These are phyloP conservation scores for Lacanobia oleracea DNA, from an alignment of 2,888 invertebrate genomes.

Conservation along the genomic window DNA sequence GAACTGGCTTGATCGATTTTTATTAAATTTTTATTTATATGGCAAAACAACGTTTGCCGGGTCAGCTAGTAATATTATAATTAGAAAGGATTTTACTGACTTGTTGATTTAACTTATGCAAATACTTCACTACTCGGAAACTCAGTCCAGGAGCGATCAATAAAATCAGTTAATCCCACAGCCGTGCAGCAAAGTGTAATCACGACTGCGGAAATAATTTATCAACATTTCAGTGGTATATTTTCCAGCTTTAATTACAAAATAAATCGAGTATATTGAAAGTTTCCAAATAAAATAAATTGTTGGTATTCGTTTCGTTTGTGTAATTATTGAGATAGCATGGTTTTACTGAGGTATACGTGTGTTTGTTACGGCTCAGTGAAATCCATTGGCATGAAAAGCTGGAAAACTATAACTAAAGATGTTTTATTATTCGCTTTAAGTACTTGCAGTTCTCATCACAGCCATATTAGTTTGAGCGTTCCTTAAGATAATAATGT, in stretches of 20 bases:
- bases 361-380: neutral
- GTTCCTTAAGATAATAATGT: neutral
- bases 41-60: no score
- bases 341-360: neutral
- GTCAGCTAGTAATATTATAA: no score
- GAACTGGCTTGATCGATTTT: no score
- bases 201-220: neutral
- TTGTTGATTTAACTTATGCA: neutral
- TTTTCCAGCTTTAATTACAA: conserved; percentile 2
- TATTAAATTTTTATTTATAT: no score
- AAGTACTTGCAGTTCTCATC: neutral
- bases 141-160: neutral
- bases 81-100: no score
- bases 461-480: neutral
- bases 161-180: conserved; percentile 1
- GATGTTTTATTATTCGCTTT: neutral
- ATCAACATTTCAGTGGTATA: conserved; percentile 5
- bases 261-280: neutral
- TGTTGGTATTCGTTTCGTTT: neutral
- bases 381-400: neutral
- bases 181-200: neutral
- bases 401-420: no score
- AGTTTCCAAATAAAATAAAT: neutral
- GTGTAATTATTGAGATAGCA: neutral
- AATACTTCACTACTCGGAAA: neutral